Evolutionary conservation across 2,113 vertebrate species (phyloP), one percentile per base, ranked within the genome.

Genomic region (Puma concolor): DNA sequence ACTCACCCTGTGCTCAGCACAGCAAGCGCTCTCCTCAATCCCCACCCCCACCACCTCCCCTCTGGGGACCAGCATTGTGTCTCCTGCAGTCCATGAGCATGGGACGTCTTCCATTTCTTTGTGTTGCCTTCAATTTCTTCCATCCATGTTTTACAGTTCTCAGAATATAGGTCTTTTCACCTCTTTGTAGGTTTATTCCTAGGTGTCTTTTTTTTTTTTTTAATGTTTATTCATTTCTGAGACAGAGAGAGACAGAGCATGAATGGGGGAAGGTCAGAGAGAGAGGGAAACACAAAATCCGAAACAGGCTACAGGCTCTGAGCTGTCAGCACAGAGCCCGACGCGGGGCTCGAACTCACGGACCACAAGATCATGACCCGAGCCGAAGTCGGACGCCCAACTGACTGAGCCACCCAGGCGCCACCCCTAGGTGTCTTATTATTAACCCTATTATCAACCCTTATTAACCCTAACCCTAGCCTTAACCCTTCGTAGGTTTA

Each of bases 311-410:
- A 5, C 38, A 74, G 52, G 52, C 52, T 54, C 52, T 17, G 52
- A 54, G 52, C 52, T 5, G 5, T 54, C 13, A 44, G 25, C 38
- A 27, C 72, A 27, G 25, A 74, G 13, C 38, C 25, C 1, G 12
- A 74, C 36, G 14, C 72, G 15, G 6, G 71, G 72, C 38, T 74
- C 12, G 38, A 13, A 44, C 38, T 72, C 25, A 44, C 13, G 7
- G 14, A 74, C 38, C 38, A 6, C 7, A 6, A 41, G 38, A 74
- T 74, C 23, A 4, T 29, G 38, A 74, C 38, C 23, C 7, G 38
- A 44, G 23, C 38, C 1, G 0, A 74, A 74, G 14, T 29, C 25
- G 3, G 23, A 74, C 0, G 12, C 71, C 41, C 27, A 74, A 74
- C 71, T 14, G 19, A 38, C 23, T 11, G 36, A 72, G 21, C 36